A percentile compares a stretch with the other conserved stretches of the same genome.
Conservation (phyloP, 2,888 invertebrate genomes). For the Scrobipalpa costella region DNA sequence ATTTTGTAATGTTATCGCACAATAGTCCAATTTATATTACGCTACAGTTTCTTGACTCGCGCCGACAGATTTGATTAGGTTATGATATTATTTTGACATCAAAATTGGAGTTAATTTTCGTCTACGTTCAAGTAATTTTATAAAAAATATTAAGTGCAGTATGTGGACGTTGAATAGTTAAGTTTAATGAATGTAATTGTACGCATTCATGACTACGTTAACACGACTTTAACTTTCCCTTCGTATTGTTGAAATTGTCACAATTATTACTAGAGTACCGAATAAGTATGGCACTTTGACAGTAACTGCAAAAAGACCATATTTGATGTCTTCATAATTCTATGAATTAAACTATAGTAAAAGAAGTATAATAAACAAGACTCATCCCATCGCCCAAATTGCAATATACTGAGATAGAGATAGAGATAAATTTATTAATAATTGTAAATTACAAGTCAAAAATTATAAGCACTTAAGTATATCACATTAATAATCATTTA, state of each 20-base stretch:
- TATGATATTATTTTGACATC: constrained; percentile 1
- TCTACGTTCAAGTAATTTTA: neutral
- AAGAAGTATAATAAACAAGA: too few relatives aligned
- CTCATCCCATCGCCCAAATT: too few relatives aligned
- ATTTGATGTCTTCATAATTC: too few relatives aligned
- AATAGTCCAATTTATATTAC: constrained; percentile 5
- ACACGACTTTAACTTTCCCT: neutral
- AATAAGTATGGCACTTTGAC: neutral
- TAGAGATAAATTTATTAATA: too few relatives aligned
- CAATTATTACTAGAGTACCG: neutral
- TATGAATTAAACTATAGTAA: too few relatives aligned
- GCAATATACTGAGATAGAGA: too few relatives aligned
- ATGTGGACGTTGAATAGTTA: constrained; percentile 4
- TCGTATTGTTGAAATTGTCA: neutral
- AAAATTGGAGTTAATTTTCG: neutral
- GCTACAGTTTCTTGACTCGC: neutral
- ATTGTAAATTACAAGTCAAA: too few relatives aligned
- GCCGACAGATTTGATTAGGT: neutral
- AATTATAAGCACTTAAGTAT: too few relatives aligned
- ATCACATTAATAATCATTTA: too few relatives aligned
- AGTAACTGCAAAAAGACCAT: too few relatives aligned
- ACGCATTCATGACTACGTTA: neutral
- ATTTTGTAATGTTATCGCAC: constrained; percentile 5
- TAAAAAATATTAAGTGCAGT: neutral
- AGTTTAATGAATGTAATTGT: neutral